Conservation (phyloP, 2,113 vertebrate genomes). For the Trinectes maculatus region DNA sequence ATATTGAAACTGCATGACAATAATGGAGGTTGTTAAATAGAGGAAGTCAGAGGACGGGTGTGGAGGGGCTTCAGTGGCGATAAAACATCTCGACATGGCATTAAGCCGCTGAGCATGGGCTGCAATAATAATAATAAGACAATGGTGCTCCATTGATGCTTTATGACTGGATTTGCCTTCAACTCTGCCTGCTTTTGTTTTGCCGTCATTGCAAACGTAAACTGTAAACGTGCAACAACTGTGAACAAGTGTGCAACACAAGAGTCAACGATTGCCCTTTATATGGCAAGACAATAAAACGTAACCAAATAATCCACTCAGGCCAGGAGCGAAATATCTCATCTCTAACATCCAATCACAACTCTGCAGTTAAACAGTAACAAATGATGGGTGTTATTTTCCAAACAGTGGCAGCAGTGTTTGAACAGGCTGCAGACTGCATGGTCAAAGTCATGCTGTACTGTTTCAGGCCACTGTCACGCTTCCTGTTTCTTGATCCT, state of each 20-base stretch:
- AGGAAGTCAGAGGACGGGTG: slow-evolving; percentile 9
- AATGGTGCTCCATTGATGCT: background rate
- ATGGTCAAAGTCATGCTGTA: background rate
- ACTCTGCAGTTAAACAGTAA: background rate
- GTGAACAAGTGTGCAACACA: too few relatives aligned
- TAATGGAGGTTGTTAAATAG: slow-evolving; percentile 17
- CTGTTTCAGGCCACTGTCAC: slow-evolving; percentile 13
- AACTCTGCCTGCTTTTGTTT: background rate
- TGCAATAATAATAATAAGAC: slow-evolving; percentile 15
- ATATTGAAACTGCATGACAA: slow-evolving; percentile 44
- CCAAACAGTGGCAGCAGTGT: background rate
- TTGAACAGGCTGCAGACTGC: background rate
- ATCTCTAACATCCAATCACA: background rate
- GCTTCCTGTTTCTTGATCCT: slow-evolving; percentile 57
- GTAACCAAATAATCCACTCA: background rate
- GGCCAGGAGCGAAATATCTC: background rate
- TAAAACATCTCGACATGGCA: slow-evolving; percentile 3
- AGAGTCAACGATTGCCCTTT: background rate
- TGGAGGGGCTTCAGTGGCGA: background rate
- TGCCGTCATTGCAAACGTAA: background rate
- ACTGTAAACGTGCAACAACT: too few relatives aligned
- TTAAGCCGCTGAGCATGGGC: background rate
- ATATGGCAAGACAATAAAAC: background rate
- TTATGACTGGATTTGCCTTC: background rate
- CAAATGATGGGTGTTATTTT: background rate